Evolutionary conservation across 2,888 invertebrate genomes (phyloP).

Genomic region (Stomorhina lunata): DNA sequence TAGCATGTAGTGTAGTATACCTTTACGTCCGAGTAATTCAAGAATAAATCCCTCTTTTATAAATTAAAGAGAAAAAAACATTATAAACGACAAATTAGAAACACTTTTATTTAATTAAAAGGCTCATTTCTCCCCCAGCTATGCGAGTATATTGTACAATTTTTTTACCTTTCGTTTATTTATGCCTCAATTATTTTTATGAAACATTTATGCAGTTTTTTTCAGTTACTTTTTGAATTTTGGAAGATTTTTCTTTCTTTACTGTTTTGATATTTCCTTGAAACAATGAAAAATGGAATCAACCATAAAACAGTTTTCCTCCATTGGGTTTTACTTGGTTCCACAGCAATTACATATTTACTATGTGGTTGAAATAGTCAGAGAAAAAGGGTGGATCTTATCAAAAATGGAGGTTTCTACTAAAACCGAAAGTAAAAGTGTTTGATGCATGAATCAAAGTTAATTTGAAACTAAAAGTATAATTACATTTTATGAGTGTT

Average conservation of each 20-base stretch:
- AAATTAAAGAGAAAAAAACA: too few species aligned
- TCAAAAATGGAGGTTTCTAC: slow-evolving; percentile 6
- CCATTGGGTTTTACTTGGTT: not conserved
- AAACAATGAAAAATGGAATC: slow-evolving; percentile 30
- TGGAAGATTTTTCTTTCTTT: not conserved
- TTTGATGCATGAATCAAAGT: slow-evolving; percentile 47
- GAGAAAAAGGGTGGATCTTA: slow-evolving; percentile 32
- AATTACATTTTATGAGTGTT: not conserved
- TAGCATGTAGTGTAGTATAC: too few species aligned
- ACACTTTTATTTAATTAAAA: slow-evolving; percentile 39
- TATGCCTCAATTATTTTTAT: slow-evolving; percentile 29
- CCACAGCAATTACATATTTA: not conserved
- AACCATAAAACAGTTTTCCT: slow-evolving; percentile 2
- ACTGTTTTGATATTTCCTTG: not conserved
- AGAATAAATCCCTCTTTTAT: too few species aligned
- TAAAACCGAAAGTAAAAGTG: slow-evolving; percentile 56
- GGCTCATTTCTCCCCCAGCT: not conserved
- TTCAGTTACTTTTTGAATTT: slow-evolving; percentile 1
- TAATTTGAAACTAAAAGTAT: slow-evolving; percentile 35
- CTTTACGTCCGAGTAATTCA: too few species aligned
- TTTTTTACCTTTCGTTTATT: not conserved
- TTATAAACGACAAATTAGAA: slow-evolving; percentile 31
- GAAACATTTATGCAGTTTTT: slow-evolving; percentile 21
- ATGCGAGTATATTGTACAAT: too few species aligned
- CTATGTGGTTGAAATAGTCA: too few species aligned